phyloP scores from a whole-genome alignment of 2,888 invertebrate genomes.

The Aphrophora alni region DNA sequence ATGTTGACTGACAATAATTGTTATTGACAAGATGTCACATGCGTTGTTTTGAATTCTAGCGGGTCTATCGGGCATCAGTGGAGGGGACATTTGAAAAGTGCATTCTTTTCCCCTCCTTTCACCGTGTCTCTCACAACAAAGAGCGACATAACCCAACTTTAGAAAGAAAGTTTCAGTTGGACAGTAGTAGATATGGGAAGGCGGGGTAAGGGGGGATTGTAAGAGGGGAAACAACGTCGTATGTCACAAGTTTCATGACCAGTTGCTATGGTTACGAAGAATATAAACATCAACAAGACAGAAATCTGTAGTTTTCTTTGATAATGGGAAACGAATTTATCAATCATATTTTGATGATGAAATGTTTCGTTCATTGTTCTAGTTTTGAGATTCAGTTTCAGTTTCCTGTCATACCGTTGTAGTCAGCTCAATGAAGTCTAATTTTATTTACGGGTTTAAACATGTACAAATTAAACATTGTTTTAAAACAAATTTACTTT shows the following conservation, averaged over 20 bases:
- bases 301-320: background rate
- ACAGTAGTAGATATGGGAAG: background rate
- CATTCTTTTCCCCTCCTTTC: conserved; percentile 35
- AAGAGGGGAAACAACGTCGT: conserved; percentile 24
- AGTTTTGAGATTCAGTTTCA: too few relatives aligned
- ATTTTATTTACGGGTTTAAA: too few relatives aligned
- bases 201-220: conserved; percentile 24
- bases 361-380: too few relatives aligned
- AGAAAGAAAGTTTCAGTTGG: conserved; percentile 38
- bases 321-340: background rate
- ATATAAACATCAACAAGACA: conserved; percentile 6
- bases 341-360: background rate
- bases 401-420: too few relatives aligned
- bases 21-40: conserved; percentile 35
- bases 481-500: too few relatives aligned
- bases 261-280: conserved; percentile 39
- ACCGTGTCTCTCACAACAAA: conserved; percentile 7
- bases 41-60: conserved; percentile 42
- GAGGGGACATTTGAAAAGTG: conserved; percentile 33
- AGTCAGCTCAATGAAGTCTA: too few relatives aligned
- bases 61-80: conserved; percentile 24
- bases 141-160: conserved; percentile 31
- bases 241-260: conserved; percentile 39
- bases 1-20: background rate
- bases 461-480: too few relatives aligned